Evolutionary conservation across 1,140 invertebrate genomes (phyloP), one percentile per base, ranked within the genome.

Genomic region (Leptestheria dahalacensis): DNA sequence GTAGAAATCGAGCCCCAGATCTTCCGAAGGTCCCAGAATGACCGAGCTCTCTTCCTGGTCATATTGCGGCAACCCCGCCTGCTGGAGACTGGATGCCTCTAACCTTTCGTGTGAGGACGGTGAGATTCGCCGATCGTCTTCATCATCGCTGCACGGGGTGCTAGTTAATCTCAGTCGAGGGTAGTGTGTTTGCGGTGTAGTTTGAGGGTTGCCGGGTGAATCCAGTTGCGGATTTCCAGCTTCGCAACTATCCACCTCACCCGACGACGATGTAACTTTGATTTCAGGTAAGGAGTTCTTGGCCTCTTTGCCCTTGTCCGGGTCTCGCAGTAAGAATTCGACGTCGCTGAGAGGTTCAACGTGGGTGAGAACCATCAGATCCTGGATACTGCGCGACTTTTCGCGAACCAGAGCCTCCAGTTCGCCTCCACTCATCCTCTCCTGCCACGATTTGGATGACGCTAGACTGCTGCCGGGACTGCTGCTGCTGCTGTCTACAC

Each of bases 351-450:
- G 20, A 26, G 67, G 71, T 64, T 84, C 83, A 18, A 84, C 82
- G 64, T 83, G 81, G 2, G 82, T 83, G 11, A 85, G 68, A n/a
- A 83, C 74, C 82, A 85, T 83, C 21, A 85, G 69, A 73, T 85
- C 82, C 20, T 83, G 80, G 1, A 84, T 82, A 55, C 82, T 84
- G 69, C 79, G 80, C 0, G 82, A 84, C 68, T 85, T 84, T 57
- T 82, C 75, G 61, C 80, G 74, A 50, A 78, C 79, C 20, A 82
- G 67, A 63, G 78, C 79, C 54, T 68, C 67, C 47, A 69, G 69
- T 59, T 76, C 76, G 60, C 77, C 76, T 21, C 73, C 74, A 23
- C 77, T 76, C 20, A 77, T 74, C 50, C 78, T 76, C 63, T 78
- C 74, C 4, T 80, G 65, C 76, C 78, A 79, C 0, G 78, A 77